phyloP scores from a whole-genome alignment of 2,113 vertebrate genomes.

The Rhinichthys klamathensis region DNA sequence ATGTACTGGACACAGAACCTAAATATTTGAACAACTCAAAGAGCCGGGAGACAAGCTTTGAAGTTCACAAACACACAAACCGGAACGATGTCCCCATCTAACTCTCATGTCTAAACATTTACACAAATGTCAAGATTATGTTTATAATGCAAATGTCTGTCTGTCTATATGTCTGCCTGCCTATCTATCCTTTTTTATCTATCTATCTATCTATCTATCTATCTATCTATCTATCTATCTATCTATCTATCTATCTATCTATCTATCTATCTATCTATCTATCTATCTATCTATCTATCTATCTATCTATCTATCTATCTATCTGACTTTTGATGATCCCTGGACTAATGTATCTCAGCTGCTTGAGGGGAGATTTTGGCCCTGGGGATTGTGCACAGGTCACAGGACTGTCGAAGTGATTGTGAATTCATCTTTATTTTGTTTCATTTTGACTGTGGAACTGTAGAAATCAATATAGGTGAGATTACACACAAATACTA shows the following conservation, averaged over 20 bases:
- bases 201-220: background rate
- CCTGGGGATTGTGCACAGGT: slow-evolving; percentile 24
- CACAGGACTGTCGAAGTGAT: slow-evolving; percentile 29
- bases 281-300: background rate
- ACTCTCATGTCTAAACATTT: slow-evolving; percentile 72
- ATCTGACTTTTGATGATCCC: background rate
- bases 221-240: background rate
- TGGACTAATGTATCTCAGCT: slow-evolving; percentile 48
- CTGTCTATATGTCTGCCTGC: background rate
- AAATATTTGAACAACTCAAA: slow-evolving; percentile 74
- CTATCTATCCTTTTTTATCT: background rate
- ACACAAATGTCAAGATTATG: slow-evolving; percentile 68
- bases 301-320: background rate
- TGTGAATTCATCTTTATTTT: slow-evolving; percentile 1
- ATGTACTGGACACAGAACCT: slow-evolving; percentile 65
- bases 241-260: background rate
- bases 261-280: background rate
- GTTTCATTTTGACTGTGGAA: background rate
- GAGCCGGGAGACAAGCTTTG: slow-evolving; percentile 39
- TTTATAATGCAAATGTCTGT: slow-evolving; percentile 60
- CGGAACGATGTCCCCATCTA: slow-evolving; percentile 58
- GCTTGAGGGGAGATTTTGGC: slow-evolving; percentile 38
- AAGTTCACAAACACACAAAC: slow-evolving; percentile 48
- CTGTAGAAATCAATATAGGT: background rate
- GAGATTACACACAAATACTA: background rate